Evolutionary conservation across 35 echinoderm and acorn worm species (phyloP), one percentile per base, ranked within the genome.

Genomic region (Nesometra sesokonis): DNA sequence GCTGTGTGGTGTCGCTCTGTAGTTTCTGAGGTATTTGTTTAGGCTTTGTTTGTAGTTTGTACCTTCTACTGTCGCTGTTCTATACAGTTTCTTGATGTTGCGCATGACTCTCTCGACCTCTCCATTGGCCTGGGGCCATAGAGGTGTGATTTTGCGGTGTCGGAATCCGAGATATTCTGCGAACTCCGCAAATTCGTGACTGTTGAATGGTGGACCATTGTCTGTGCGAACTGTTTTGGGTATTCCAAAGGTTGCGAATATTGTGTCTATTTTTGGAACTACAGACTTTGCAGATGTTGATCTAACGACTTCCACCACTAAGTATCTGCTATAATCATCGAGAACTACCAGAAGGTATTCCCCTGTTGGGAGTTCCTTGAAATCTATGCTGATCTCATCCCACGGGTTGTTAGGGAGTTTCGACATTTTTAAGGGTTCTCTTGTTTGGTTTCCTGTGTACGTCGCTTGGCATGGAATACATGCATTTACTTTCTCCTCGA

Each of bases 191-290:
- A 94, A 94, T 23, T 94, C 86, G 1, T 46, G 13, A 32, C 90
- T 85, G 32, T 91, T 86, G 67, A 95, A 95, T 9, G 90, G 93
- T 23, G 93, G 90, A 1, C 87, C 90, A 83, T 89, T 95, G 78
- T 92, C 90, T 19, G 90, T 86, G 7, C 80, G 77, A 0, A 95
- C 86, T 27, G 87, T 82, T 21, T 81, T 57, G 38, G 89, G 93
- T 13, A 95, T 79, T 13, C 93, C 93, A 85, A 91, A 91, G 47
- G 36, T 84, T 33, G 89, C 80, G 34, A 95, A 95, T 21, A 92
- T 87, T 32, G 30, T 40, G 77, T 89, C 87, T 13, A 89, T 87
- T 46, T 89, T 80, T 23, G 90, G 89, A 46, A 91, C 85, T 1
- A 83, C 84, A 0, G 82, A 76, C 29, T 91, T 82, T 0, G 93